Conservation (phyloP, 2,888 invertebrate species). For the Saturnia pavonia region DNA sequence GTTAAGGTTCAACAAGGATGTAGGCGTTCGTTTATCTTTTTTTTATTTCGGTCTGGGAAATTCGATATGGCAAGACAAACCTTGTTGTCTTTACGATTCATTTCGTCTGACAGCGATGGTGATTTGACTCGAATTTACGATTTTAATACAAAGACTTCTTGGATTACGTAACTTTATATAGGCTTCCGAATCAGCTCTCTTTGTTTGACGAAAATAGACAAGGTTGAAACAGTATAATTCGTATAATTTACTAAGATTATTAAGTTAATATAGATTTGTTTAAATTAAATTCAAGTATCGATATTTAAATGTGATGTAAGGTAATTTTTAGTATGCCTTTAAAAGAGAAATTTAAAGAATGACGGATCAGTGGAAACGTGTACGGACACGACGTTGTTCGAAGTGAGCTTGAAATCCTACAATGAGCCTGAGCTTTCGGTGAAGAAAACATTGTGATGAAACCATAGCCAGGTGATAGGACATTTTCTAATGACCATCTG, state of each 20-base stretch:
- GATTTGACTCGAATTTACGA: slow-evolving; percentile 38
- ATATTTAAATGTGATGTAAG: background rate
- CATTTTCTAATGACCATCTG: no score
- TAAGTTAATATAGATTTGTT: background rate
- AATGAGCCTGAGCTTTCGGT: no score
- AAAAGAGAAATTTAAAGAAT: no score
- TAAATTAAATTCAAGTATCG: background rate
- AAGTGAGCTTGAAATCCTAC: no score
- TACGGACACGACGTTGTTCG: no score
- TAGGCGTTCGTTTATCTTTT: background rate
- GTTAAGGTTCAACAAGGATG: background rate
- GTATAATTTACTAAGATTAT: slow-evolving; percentile 25
- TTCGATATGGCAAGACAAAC: slow-evolving; percentile 20
- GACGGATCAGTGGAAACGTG: no score
- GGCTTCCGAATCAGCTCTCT: slow-evolving; percentile 33
- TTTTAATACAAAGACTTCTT: slow-evolving; percentile 31
- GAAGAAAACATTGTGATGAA: no score
- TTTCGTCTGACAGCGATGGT: slow-evolving; percentile 33
- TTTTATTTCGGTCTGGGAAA: slow-evolving; percentile 12
- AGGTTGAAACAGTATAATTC: slow-evolving; percentile 27
- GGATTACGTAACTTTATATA: slow-evolving; percentile 30
- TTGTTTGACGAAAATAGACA: slow-evolving; percentile 31
- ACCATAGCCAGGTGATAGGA: no score
- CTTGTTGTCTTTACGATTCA: slow-evolving; percentile 27
- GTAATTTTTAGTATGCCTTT: background rate